A percentile compares a stretch with the other conserved stretches of the same genome.
Conservation (phyloP, 1,140 invertebrate species). For the Drosophila sp. region DNA sequence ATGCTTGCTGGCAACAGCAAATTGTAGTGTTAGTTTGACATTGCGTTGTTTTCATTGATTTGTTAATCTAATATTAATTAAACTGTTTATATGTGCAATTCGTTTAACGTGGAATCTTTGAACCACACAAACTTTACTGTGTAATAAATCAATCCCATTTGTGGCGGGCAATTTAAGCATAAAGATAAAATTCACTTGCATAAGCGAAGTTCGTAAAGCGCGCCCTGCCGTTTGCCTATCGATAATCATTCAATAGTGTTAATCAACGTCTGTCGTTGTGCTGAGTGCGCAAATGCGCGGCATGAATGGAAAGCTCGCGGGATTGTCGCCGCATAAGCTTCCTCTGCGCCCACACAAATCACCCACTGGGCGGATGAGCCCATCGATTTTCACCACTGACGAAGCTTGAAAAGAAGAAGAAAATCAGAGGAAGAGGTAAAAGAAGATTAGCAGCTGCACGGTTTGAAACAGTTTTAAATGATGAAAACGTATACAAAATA, state of each 20-base stretch:
- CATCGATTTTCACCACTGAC: slow-evolving; percentile 76
- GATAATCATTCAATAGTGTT: slow-evolving; percentile 33
- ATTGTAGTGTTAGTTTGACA: slow-evolving; percentile 75
- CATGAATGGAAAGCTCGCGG: slow-evolving; percentile 68
- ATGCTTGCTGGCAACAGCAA: slow-evolving; percentile 86
- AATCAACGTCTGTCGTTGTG: not conserved
- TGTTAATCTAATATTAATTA: slow-evolving; percentile 24
- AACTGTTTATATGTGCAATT: slow-evolving; percentile 29
- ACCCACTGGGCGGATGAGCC: slow-evolving; percentile 35
- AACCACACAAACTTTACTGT: slow-evolving; percentile 11
- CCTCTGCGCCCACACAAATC: slow-evolving; percentile 38
- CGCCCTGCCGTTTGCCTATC: slow-evolving; percentile 17
- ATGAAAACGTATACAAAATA: slow-evolving; percentile 78
- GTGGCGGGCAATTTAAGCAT: not conserved
- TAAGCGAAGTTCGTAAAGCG: slow-evolving; percentile 31
- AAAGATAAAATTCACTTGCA: slow-evolving; percentile 11
- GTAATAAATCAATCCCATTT: slow-evolving; percentile 25
- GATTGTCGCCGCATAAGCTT: slow-evolving; percentile 54
- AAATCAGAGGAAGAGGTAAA: slow-evolving; percentile 7
- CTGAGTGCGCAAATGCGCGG: slow-evolving; percentile 37
- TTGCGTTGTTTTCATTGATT: slow-evolving; percentile 16
- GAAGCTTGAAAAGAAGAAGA: slow-evolving; percentile 18
- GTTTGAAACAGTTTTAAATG: slow-evolving; percentile 67
- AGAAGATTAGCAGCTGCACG: slow-evolving; percentile 44
- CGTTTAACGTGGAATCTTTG: slow-evolving; percentile 26